Base-by-base conservation (phyloP, 2,888 invertebrate species). In the Pandemis heparana region DNA sequence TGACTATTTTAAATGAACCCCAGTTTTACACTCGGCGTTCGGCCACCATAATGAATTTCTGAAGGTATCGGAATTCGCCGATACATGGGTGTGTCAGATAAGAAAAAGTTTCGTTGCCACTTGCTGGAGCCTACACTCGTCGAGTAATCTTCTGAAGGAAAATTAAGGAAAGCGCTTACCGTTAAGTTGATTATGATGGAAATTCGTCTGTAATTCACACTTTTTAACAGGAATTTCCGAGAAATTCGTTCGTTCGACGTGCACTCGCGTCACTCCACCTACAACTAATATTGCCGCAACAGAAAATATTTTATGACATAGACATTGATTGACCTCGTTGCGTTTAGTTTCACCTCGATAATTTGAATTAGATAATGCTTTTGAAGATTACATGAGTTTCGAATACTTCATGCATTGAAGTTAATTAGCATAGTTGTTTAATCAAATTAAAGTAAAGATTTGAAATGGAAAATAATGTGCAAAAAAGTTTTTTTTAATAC, bases 41-140 rank as follows among this genome's bases (percentile, higher is more conserved):
- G 53, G 18, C 69, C 69, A 65, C 74, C 69, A 70, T 74, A 76
- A 79, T 79, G 79, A 71, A 64, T 75, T 80, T 76, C 73, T 68
- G 77, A 80, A 76, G 75, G 76, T 77, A 76, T 75, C 77, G 81
- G 82, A 86, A 87, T 87, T 85, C 80, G 81, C 82, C 82, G 86
- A 89, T 88, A 86, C 81, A 87, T 90, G 92, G 92, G 92, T 90
- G 92, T 92, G 92, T 92, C 92, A 88, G 79, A 87, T 87, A 85
- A 83, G 77, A 79, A 80, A 81, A 78, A 62, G 75, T 62, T 61
- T 69, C 8, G 38, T 14, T 60, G 38, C 39, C 56, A n/a, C 46
- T 5, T 63, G 23, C 48, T 41, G n/a, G 39, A 59, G 23, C 41
- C 4, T 60, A 10, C 41, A 67, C 12, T 63, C 14, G 41, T 23